Base-by-base conservation (phyloP, 2,797 vertebrate genomes). In the Parauchenoglanis ngamensis region DNA sequence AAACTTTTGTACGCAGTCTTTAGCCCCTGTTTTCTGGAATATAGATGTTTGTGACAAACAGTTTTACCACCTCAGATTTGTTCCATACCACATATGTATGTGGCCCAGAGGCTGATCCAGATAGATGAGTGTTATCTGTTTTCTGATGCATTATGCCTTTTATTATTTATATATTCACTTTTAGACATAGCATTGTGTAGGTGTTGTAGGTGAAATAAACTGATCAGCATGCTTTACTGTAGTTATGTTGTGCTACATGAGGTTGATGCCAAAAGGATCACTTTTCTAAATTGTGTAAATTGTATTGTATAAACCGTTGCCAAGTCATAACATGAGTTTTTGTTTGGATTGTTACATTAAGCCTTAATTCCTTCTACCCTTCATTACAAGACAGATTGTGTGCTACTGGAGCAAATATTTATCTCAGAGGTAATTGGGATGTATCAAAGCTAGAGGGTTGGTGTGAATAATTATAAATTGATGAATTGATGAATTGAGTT, bases 381-480 rank as follows among this genome's bases (percentile, higher is more conserved):
- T 82, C 61, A 65, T 82, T 82, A 65, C 31, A 63, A n/a, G 59
- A 15, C 40, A 81, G 40, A 28, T 81, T 61, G 57, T 49, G 7
- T n/a, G 59, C 35, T 63, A 4, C 23, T 49, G 13, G 40, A 81
- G 59, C 40, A 46, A n/a, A 40, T 23, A 40, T 2, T 19, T 65
- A 82, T 3, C 59, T 31, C 63, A 21, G 61, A 67, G 61, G 61
- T 83, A 4, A 83, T 83, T 67, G 67, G 67, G 80, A 67, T 83
- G 44, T 65, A 40, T 7, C 57, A 63, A 44, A 80, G 31, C 11
- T 44, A 31, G 72, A 49, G 40, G 49, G 73, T 76, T 52, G 25
- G n/a, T 21, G 49, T 79, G 54, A 57, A 79, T 79, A 35, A 21
- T 79, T 40, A 57, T 78, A 7, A 57, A 79, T 40, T 79, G 8